Conservation (phyloP, 2,797 vertebrate species). For the Synanceia verrucosa region DNA sequence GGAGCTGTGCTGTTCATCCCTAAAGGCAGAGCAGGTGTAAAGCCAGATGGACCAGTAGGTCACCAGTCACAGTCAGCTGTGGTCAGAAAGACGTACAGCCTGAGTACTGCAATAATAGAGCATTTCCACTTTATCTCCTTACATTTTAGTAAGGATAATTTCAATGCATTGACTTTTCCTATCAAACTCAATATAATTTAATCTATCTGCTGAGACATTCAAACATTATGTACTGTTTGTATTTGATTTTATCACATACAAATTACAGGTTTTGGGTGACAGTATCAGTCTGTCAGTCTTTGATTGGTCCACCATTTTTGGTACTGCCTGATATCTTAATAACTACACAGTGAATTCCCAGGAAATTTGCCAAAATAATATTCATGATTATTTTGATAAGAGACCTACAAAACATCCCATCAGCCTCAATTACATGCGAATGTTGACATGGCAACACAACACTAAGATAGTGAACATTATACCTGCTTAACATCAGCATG, state of each 20-base stretch:
- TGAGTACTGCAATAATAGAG: not conserved
- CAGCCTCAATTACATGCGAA: too few relatives aligned
- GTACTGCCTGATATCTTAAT: too few relatives aligned
- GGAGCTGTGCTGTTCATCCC: slow-evolving; percentile 41
- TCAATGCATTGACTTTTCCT: not conserved
- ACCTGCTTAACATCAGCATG: not conserved
- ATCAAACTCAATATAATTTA: not conserved
- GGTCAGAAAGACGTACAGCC: not conserved
- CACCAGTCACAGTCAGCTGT: slow-evolving; percentile 24
- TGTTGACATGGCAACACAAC: not conserved
- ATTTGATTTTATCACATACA: too few relatives aligned
- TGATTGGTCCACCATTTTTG: too few relatives aligned
- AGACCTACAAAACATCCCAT: not conserved
- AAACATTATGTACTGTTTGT: not conserved
- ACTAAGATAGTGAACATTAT: not conserved
- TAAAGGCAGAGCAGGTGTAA: slow-evolving; percentile 61
- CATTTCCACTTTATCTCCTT: not conserved
- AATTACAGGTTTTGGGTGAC: too few relatives aligned
- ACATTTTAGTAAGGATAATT: not conserved
- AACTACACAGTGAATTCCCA: too few relatives aligned
- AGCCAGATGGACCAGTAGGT: slow-evolving; percentile 64
- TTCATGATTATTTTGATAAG: too few relatives aligned
- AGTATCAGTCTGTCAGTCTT: too few relatives aligned
- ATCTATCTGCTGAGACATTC: not conserved
- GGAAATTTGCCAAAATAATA: too few relatives aligned